Evolutionary conservation across 2,797 vertebrate species (phyloP), one percentile per base, ranked within the genome.

Genomic region (Xenopus petersii): DNA sequence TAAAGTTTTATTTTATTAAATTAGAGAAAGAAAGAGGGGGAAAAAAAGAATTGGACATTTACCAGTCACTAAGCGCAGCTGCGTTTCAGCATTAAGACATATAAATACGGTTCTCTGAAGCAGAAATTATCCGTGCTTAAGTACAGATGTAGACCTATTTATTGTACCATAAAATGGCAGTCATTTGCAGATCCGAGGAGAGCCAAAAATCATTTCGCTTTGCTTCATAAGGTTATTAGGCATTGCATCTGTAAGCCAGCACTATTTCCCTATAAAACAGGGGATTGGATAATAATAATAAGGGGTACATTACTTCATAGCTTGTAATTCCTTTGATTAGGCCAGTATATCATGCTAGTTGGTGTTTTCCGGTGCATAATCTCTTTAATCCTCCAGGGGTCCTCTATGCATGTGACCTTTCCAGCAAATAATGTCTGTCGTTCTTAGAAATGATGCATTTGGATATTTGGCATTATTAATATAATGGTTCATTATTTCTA

Each of bases 11-110:
- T 58, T 33, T 46, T 58, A 15, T n/a, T 16, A 56, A 56, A 56
- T 16, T 56, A 56, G 16, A 56, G 4, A 51, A 56, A 56, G 30
- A 69, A 55, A 58, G 36, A 33, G 51, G 55, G 30, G 6, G 36
- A 36, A 2, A 30, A 30, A 30, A 30, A 30, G n/a, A 59, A 69
- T 46, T 58, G 67, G 67, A 58, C 15, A 59, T 58, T 42, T 69
- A 58, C 67, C 67, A 69, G 58, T 21, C 58, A 15, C 13, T 42
- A 55, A 58, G 54, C 67, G 58, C 67, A 69, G 67, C 67, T 69
- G 67, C 67, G 46, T 51, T 17, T 33, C 26, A n/a, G n/a, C 11
- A 26, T 69, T 59, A 46, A 42, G 10, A 21, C 17, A 21, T 26
- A 17, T 69, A 59, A 69, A 36, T 69, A 36, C 54, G 12, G 17